These are phyloP conservation scores for Brachionus rotundiformis DNA, from an alignment of 1,140 invertebrate genomes.

Conservation along the genomic window DNA sequence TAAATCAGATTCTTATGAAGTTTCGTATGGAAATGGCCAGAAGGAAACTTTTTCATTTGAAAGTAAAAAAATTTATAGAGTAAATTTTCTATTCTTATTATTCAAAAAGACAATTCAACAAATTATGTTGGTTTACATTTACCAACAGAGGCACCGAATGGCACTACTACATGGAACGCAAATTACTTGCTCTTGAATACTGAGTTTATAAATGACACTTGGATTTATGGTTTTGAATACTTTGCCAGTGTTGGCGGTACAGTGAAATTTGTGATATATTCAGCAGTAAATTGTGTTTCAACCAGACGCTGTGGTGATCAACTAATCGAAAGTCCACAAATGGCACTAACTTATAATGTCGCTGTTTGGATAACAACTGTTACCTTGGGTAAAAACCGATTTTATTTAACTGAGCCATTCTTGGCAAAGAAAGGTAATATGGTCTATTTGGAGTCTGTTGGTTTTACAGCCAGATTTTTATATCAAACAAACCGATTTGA, in stretches of 20 bases:
- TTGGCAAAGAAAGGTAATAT: neutral
- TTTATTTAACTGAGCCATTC: neutral
- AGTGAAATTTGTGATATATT: neutral
- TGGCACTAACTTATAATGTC: neutral
- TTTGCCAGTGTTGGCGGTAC: neutral
- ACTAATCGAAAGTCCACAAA: neutral
- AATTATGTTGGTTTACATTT: neutral
- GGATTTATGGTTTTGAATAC: conserved; percentile 35
- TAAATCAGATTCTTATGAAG: neutral
- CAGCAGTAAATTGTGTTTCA: neutral
- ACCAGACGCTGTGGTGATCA: neutral
- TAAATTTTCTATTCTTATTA: neutral
- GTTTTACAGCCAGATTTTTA: neutral
- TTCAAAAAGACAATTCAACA: neutral
- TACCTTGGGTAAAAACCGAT: neutral
- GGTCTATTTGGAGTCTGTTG: neutral
- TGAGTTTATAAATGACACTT: conserved; percentile 5
- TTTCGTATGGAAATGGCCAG: neutral
- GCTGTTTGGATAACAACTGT: neutral
- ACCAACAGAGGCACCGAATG: neutral
- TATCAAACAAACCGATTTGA: neutral
- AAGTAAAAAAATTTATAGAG: neutral
- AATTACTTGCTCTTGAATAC: neutral
- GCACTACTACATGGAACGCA: neutral
- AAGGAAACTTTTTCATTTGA: neutral